Conservation (phyloP, 2,797 vertebrate genomes). For the Sarcophilus harrisii region DNA sequence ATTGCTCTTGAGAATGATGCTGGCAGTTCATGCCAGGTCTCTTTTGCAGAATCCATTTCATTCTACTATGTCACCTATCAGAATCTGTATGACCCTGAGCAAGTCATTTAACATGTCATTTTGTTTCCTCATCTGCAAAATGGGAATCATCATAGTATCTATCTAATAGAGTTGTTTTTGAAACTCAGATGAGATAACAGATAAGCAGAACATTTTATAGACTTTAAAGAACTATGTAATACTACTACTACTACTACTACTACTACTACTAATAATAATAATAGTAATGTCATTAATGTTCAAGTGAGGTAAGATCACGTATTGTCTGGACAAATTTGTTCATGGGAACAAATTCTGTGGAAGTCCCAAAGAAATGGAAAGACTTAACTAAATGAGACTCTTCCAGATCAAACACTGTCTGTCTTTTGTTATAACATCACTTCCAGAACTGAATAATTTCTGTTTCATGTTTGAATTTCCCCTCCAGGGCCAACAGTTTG, state of each 20-base stretch:
- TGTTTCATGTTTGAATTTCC: background rate
- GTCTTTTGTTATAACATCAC: background rate
- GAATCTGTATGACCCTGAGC: background rate
- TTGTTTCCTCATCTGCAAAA: background rate
- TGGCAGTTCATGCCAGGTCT: background rate
- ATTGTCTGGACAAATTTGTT: background rate
- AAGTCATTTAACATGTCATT: background rate
- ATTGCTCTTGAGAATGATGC: too few species aligned
- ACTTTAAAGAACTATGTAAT: background rate
- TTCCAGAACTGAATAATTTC: background rate
- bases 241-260: background rate
- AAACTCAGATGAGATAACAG: background rate
- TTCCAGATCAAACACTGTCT: background rate
- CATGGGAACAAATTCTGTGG: background rate
- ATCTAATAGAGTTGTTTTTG: background rate
- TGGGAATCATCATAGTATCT: background rate
- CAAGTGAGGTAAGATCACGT: background rate
- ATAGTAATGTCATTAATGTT: background rate
- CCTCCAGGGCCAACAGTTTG: background rate
- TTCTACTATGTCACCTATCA: background rate
- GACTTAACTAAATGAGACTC: too few species aligned
- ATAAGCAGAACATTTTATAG: background rate
- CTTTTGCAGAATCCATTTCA: background rate
- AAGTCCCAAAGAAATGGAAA: background rate
- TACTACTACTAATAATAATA: too few species aligned